Conservation (phyloP, 1,140 invertebrate species). For the Drosophila funebris region DNA sequence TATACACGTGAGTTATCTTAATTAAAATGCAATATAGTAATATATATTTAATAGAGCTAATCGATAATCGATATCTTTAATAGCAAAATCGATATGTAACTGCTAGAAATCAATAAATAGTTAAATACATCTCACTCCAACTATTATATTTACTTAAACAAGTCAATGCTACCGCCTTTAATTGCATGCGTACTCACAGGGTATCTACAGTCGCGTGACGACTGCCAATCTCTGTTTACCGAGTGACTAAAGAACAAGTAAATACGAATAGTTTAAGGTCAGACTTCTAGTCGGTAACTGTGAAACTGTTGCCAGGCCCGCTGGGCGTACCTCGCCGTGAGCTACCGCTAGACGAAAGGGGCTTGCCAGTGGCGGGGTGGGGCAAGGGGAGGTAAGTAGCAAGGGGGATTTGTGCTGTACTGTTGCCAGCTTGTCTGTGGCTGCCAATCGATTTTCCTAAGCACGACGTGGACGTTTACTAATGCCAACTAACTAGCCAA, state of each 20-base stretch:
- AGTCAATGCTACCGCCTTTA: neutral
- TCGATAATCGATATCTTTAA: no score
- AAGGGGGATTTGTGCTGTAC: neutral
- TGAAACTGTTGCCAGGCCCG: slow-evolving; percentile 42
- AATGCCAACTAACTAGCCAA: slow-evolving; percentile 32
- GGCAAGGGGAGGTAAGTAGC: neutral
- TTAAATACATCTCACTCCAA: no score
- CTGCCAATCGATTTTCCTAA: slow-evolving; percentile 40
- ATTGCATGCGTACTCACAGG: slow-evolving; percentile 1
- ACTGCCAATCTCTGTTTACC: slow-evolving; percentile 31
- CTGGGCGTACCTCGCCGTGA: neutral
- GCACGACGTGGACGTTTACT: slow-evolving; percentile 25
- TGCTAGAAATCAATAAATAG: no score
- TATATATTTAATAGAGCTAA: no score
- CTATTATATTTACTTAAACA: neutral
- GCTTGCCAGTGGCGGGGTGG: neutral
- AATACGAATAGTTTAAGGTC: slow-evolving; percentile 44
- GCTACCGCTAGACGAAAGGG: neutral
- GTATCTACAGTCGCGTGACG: slow-evolving; percentile 36
- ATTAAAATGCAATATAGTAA: no score
- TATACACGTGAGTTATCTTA: no score
- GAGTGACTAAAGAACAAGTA: slow-evolving; percentile 21
- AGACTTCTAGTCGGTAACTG: slow-evolving; percentile 29
- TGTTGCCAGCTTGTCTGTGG: slow-evolving; percentile 49
- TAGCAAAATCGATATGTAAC: no score